Conservation (phyloP, 1,140 invertebrate genomes). For the Vanessa atalanta region DNA sequence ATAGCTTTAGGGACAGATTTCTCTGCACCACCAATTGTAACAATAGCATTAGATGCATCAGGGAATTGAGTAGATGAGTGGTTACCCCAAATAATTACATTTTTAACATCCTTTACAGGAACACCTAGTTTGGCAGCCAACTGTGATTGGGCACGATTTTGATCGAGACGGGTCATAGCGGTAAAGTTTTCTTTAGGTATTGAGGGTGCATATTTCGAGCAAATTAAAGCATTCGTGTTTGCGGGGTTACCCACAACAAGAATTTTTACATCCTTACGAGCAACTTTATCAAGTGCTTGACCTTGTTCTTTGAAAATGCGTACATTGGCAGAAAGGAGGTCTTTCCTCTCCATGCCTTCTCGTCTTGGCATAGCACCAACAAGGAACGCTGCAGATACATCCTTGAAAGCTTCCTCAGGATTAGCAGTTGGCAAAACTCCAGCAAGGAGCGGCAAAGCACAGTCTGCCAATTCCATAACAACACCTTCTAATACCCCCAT, state of each 20-base stretch:
- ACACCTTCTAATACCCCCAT: slow-evolving; percentile 97
- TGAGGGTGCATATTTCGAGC: slow-evolving; percentile 97
- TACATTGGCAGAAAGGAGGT: slow-evolving; percentile 96
- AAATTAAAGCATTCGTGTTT: slow-evolving; percentile 99
- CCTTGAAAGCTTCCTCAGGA: slow-evolving; percentile 94
- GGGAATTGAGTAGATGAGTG: slow-evolving; percentile 99
- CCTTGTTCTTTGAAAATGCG: slow-evolving; percentile 99
- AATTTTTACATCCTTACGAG: slow-evolving; percentile 95
- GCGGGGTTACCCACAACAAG: slow-evolving; percentile 99
- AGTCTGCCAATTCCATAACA: slow-evolving; percentile 98
- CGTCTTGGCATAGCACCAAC: slow-evolving; percentile 99
- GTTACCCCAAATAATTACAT: slow-evolving; percentile 99
- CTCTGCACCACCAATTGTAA: slow-evolving; percentile 79
- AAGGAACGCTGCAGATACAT: slow-evolving; percentile 98
- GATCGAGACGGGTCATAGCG: slow-evolving; percentile 98
- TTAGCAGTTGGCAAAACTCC: slow-evolving; percentile 94
- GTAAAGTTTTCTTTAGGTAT: slow-evolving; percentile 98
- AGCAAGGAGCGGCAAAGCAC: slow-evolving; percentile 94
- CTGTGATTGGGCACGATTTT: slow-evolving; percentile 96
- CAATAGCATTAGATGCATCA: slow-evolving; percentile 93
- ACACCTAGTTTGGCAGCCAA: slow-evolving; percentile 85
- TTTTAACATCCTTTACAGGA: slow-evolving; percentile 89
- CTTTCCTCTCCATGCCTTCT: slow-evolving; percentile 99
- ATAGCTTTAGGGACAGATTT: slow-evolving; percentile 87
- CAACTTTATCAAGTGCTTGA: slow-evolving; percentile 94